These are phyloP conservation scores for Pachyramphus minor DNA, from an alignment of 2,113 vertebrate genomes.

Conservation along the genomic window DNA sequence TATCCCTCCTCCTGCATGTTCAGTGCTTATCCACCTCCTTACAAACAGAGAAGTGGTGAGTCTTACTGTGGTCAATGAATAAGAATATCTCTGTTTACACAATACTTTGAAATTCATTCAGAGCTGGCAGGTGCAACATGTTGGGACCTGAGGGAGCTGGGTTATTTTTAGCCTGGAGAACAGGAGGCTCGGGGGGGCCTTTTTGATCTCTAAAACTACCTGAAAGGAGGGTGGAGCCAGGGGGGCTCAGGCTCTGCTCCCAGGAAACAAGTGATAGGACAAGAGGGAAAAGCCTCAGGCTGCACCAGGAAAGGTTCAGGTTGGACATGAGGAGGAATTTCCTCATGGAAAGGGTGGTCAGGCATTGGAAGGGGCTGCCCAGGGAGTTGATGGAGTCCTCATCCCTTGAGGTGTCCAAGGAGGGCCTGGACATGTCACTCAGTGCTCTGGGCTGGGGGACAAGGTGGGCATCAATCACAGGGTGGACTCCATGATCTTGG, in stretches of 20 bases:
- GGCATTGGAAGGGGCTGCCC: neutral
- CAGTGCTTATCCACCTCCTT: neutral
- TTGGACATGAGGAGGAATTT: neutral
- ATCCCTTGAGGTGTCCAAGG: neutral
- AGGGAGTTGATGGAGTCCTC: neutral
- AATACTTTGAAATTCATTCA: neutral
- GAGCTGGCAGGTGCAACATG: neutral
- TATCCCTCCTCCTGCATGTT: neutral
- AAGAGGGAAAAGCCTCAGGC: neutral
- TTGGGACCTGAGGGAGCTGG: neutral
- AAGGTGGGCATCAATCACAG: neutral
- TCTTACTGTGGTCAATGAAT: neutral
- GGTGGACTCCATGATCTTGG: neutral
- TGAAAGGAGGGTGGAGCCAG: fast-evolving
- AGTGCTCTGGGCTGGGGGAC: neutral
- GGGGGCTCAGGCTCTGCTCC: fast-evolving
- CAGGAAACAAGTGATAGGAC: fast-evolving
- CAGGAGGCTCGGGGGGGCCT: neutral
- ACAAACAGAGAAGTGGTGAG: neutral
- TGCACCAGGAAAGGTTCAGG: fast-evolving
- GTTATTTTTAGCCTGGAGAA: neutral
- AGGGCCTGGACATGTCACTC: neutral
- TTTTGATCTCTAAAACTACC: neutral
- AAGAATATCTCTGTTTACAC: neutral
- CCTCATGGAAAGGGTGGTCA: too few relatives aligned